These are phyloP conservation scores for Lonchura striata DNA, from an alignment of 2,113 vertebrate species.

Conservation along the genomic window DNA sequence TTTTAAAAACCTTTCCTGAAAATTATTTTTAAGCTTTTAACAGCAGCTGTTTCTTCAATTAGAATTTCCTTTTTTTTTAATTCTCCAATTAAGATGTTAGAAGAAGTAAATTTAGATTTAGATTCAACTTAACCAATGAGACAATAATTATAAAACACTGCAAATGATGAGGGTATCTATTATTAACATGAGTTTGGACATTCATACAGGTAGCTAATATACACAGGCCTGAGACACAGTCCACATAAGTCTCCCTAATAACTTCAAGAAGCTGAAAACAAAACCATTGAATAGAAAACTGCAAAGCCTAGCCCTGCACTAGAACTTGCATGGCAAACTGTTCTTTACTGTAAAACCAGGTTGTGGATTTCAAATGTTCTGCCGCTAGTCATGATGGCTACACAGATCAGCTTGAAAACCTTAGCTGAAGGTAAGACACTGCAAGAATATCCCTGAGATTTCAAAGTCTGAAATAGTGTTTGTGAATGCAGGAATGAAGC, in stretches of 20 bases:
- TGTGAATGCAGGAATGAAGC: background rate
- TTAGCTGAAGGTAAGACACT: background rate
- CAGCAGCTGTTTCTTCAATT: background rate
- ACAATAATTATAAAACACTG: background rate
- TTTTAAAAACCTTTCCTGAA: background rate
- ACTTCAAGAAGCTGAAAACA: background rate
- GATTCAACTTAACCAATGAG: background rate
- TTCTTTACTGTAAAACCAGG: background rate
- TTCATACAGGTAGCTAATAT: background rate
- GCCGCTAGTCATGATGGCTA: background rate
- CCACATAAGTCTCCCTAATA: background rate
- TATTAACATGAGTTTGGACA: background rate
- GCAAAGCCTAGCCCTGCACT: background rate
- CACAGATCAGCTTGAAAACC: background rate
- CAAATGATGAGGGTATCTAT: background rate
- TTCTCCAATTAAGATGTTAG: background rate
- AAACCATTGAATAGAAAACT: background rate
- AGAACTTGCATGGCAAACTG: background rate
- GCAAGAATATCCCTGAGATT: background rate
- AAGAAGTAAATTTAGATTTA: background rate
- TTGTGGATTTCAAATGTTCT: background rate
- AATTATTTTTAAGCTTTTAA: background rate
- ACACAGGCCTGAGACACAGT: accelerated
- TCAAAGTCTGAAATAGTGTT: background rate
- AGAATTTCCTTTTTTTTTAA: background rate